Base-by-base conservation (phyloP, 2,888 invertebrate species). In the Furcula furcula region DNA sequence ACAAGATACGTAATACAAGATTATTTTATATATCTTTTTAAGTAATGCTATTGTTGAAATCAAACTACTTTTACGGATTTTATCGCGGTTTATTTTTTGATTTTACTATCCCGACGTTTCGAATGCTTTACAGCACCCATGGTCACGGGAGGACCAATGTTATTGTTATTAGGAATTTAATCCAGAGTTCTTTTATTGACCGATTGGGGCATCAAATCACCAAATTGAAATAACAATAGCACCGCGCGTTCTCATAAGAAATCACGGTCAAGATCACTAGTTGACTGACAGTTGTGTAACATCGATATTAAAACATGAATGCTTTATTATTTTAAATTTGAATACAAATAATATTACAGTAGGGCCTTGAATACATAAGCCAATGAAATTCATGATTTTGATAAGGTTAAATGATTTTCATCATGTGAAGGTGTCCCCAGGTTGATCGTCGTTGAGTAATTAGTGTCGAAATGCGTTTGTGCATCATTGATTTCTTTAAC, bases 391-490 rank as follows among this genome's bases (percentile, higher is more conserved):
- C n/a, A n/a, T 9, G 26, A 14, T 26, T 14, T 14, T 13, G 26
- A 14, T 26, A 26, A 13, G 14, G 14, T n/a, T 16, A 7, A 9
- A 14, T 26, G 14, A 7, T 14, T 26, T 26, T n/a, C 23, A 12
- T 23, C 12, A 23, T 12, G 23, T 14, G 26, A 26, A 26, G 25
- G 13, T 9, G 6, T 13, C 23, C n/a, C 25, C 25, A 11, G 13
- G 13, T 55, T 41, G 41, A n/a, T n/a, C 41, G 27, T 34, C 23
- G 34, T 10, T 7, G n/a, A n/a, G n/a, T n/a, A n/a, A n/a, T n/a
- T n/a, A 3, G 7, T 52, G 38, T 32, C 27, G 41, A 41, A 45
- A 55, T 32, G 11, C 21, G 26, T 28, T 9, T 12, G 30, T 22
- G 34, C 39, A 31, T 34, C 21, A 45, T 39, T 14, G 27, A 10